A percentile compares a stretch with the other conserved stretches of the same genome.
phyloP scores from a whole-genome alignment of 2,888 invertebrate genomes.

The Dryadula phaetusa region DNA sequence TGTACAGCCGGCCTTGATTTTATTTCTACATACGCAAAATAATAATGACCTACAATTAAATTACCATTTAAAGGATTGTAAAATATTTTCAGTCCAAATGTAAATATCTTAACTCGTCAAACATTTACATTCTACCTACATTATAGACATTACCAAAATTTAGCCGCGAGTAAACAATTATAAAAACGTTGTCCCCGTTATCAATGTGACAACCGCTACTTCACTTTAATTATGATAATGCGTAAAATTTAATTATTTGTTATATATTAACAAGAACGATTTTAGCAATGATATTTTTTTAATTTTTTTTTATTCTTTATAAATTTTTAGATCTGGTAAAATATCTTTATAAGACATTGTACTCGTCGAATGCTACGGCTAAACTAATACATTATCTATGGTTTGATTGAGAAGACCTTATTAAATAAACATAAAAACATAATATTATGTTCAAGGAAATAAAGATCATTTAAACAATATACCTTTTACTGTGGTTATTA shows the following conservation, averaged over 20 bases:
- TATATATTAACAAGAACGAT: neutral
- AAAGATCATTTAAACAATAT: too few species aligned
- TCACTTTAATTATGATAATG: slow-evolving; percentile 12
- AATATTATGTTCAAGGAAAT: too few species aligned
- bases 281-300: too few species aligned
- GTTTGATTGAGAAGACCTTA: too few species aligned
- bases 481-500: too few species aligned
- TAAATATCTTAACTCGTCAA: slow-evolving; percentile 31
- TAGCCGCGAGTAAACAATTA: slow-evolving; percentile 32
- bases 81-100: slow-evolving; percentile 19
- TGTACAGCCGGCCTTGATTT: neutral
- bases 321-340: too few species aligned
- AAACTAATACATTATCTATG: too few species aligned
- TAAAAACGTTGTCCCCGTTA: slow-evolving; percentile 32
- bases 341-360: too few species aligned
- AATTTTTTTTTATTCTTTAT: too few species aligned
- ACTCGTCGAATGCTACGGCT: too few species aligned
- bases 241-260: neutral
- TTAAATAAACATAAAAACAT: too few species aligned
- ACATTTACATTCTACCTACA: slow-evolving; percentile 28
- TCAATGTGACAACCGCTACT: slow-evolving; percentile 32
- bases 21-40: slow-evolving; percentile 15
- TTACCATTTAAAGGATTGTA: slow-evolving; percentile 22
- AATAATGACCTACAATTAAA: slow-evolving; percentile 30
- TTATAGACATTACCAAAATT: slow-evolving; percentile 38